Conservation (phyloP, 2,113 vertebrate species). For the Scopus umbretta region DNA sequence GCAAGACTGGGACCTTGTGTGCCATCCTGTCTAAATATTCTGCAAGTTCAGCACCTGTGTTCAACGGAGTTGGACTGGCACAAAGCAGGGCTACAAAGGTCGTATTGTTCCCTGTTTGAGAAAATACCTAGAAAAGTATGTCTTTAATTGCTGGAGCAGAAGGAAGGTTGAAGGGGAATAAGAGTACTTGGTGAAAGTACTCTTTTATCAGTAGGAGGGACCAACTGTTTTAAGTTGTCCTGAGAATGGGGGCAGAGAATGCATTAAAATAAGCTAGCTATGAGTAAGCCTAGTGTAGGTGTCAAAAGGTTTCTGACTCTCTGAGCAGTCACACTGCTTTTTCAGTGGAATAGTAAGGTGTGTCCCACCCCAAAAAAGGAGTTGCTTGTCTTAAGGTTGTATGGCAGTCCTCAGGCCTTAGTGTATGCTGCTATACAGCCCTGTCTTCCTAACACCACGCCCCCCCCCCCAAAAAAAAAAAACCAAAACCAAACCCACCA, state of each 20-base stretch:
- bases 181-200: not conserved
- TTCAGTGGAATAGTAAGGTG: not conserved
- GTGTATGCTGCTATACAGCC: not conserved
- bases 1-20: not conserved
- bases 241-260: not conserved
- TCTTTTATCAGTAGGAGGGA: not conserved
- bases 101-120: not conserved
- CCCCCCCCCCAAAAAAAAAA: too few species aligned
- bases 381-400: not conserved
- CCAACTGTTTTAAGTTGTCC: not conserved
- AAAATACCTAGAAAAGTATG: not conserved
- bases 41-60: not conserved
- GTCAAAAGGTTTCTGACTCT: not conserved
- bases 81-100: not conserved
- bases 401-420: not conserved
- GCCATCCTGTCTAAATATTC: not conserved
- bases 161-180: not conserved
- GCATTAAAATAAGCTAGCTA: not conserved
- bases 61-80: not conserved
- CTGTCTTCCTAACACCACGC: not conserved
- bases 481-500: not conserved
- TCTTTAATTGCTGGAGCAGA: not conserved
- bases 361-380: too few species aligned
- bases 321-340: not conserved
- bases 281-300: not conserved